Evolutionary conservation across 2,113 vertebrate species (phyloP).

Genomic region (Pluvialis apricaria): DNA sequence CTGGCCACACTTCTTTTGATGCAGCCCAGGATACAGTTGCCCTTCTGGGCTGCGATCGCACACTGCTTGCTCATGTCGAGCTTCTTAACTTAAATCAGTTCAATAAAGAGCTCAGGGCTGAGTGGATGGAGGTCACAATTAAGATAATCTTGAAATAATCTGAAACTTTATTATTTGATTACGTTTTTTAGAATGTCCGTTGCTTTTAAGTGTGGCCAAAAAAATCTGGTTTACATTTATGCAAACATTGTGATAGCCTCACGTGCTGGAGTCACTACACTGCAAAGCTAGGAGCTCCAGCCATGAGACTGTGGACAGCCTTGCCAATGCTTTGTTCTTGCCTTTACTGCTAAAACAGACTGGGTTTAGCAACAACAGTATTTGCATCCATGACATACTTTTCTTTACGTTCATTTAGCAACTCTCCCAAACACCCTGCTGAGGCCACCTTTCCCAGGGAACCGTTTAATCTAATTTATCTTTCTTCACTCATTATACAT

Average conservation of each 20-base stretch:
- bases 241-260: accelerated
- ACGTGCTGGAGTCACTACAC: not conserved
- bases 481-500: not conserved
- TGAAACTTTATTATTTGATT: not conserved
- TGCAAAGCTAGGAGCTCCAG: not conserved
- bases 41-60: no score
- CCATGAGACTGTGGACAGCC: not conserved
- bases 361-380: not conserved
- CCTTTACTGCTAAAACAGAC: not conserved
- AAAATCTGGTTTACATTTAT: not conserved
- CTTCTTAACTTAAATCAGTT: not conserved
- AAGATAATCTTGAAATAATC: not conserved
- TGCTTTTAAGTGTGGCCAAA: not conserved
- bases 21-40: no score
- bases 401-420: not conserved
- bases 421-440: not conserved
- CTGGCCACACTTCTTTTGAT: no score
- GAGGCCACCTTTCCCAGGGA: not conserved
- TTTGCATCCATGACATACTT: not conserved
- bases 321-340: not conserved
- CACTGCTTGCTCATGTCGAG: no score
- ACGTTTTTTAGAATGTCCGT: not conserved
- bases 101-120: not conserved
- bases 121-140: not conserved
- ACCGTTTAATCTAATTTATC: not conserved